A percentile compares a stretch with the other conserved stretches of the same genome.
These are phyloP conservation scores for Ochotona princeps DNA, from an alignment of 2,113 vertebrate species.

Conservation along the genomic window DNA sequence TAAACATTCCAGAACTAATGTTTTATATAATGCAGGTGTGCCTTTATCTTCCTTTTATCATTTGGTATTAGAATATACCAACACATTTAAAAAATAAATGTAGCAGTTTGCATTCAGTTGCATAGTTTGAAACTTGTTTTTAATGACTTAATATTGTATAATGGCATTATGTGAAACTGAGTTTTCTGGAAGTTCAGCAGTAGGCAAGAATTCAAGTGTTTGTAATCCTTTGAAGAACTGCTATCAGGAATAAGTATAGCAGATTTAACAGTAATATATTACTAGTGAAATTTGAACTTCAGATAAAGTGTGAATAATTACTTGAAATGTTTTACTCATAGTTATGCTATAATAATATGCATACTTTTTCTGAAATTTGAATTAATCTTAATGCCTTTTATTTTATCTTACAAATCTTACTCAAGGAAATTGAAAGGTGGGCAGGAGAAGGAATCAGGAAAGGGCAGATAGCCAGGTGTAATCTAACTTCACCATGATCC, in stretches of 20 bases:
- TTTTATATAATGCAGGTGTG: not conserved
- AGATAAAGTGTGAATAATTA: not conserved
- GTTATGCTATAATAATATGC: not conserved
- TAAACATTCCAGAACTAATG: not conserved
- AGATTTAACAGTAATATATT: constrained; percentile 13
- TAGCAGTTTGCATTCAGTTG: not conserved
- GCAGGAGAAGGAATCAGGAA: not conserved
- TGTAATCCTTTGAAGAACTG: not conserved
- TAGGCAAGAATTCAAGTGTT: not conserved
- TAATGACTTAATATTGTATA: not conserved
- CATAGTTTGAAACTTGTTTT: not conserved
- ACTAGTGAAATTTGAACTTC: constrained; percentile 18
- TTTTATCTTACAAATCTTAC: not conserved
- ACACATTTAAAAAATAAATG: not conserved
- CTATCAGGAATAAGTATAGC: not conserved
- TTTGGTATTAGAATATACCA: not conserved
- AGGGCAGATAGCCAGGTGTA: not conserved
- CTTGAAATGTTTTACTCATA: not conserved
- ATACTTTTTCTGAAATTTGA: not conserved
- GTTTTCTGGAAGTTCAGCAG: not conserved
- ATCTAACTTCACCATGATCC: not conserved
- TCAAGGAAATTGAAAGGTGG: not conserved
- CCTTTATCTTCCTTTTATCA: not conserved
- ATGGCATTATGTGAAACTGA: not conserved
- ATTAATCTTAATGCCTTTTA: not conserved